Base-by-base conservation (phyloP, 2,888 invertebrate genomes). In the Isoperla grammatica region DNA sequence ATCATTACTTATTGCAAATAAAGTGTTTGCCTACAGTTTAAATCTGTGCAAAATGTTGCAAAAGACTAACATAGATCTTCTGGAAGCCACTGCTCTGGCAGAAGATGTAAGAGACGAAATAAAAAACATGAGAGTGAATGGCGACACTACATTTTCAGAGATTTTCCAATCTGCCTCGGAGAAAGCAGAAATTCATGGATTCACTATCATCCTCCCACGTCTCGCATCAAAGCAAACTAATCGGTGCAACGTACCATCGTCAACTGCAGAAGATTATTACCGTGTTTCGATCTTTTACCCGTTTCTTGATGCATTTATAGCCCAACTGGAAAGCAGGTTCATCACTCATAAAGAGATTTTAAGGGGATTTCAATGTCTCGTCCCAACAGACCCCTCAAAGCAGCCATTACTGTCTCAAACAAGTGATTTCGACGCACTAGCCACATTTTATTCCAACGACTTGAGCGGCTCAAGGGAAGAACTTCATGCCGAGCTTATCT, bases 181-280 rank as follows among this genome's bases (percentile, higher is more conserved):
- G 1, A 23, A 23, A 23, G 53, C 53, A 23, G 53, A 19, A 50
- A 22, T 17, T 19, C 17, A 29, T 29, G 29, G 29, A 29, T 29
- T 29, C 29, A 8, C 29, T 29, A 29, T 29, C 29, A 29, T 29
- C 29, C 29, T 29, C 4, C 17, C 11, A 6, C 11, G 23, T 20
- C n/a, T 15, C 29, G 17, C 29, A 29, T 23, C 17, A 3, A 50
- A 56, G 40, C 56, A 40, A 56, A 8, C 13, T 20, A 15, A 40
- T 17, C 56, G 56, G n/a, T 17, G 29, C 13, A 43, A 56, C 43
- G 12, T 42, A 19, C 42, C 43, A 22, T 20, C 20, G 8, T 6
- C n/a, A 39, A 56, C 56, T 17, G 42, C 56, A 15, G 56, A 56
- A 42, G 56, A 56, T 43, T 56, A 46, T 43, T 56, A 56, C 43